A percentile compares a stretch with the other conserved stretches of the same genome.
phyloP scores from a whole-genome alignment of 1,140 invertebrate species.

The Ctenoplectra terminalis region DNA sequence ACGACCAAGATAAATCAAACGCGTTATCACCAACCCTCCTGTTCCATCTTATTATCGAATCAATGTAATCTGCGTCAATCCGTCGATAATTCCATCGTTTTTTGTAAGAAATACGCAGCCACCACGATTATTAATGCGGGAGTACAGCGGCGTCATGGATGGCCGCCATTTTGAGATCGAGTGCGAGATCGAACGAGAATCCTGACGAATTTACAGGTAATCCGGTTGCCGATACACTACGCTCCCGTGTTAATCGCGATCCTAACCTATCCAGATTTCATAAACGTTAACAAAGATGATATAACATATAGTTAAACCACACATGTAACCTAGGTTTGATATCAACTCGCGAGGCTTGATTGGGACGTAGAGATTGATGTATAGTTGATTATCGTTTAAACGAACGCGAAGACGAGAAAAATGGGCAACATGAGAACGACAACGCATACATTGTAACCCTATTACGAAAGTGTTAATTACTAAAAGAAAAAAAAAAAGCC shows the following conservation, averaged over 20 bases:
- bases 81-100: conserved; percentile 38
- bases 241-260: conserved; percentile 41
- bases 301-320: conserved; percentile 60
- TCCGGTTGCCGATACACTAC: not conserved
- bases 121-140: conserved; percentile 24
- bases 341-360: conserved; percentile 71
- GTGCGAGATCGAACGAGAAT: not conserved
- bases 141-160: not conserved
- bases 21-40: conserved; percentile 17
- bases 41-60: conserved; percentile 29
- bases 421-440: conserved; percentile 13
- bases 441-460: conserved; percentile 55
- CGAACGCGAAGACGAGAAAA: conserved; percentile 9
- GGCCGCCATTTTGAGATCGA: not conserved
- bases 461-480: conserved; percentile 59
- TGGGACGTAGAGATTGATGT: conserved; percentile 72
- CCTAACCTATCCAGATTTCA: conserved; percentile 47
- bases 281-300: conserved; percentile 51
- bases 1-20: conserved; percentile 36
- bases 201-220: not conserved
- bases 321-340: conserved; percentile 73
- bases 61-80: conserved; percentile 45
- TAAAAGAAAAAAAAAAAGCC: conserved; percentile 22
- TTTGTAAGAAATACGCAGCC: conserved; percentile 41
- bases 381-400: conserved; percentile 72